These are phyloP conservation scores for Flexamia atlantica DNA, from an alignment of 2,888 invertebrate genomes.

Conservation along the genomic window DNA sequence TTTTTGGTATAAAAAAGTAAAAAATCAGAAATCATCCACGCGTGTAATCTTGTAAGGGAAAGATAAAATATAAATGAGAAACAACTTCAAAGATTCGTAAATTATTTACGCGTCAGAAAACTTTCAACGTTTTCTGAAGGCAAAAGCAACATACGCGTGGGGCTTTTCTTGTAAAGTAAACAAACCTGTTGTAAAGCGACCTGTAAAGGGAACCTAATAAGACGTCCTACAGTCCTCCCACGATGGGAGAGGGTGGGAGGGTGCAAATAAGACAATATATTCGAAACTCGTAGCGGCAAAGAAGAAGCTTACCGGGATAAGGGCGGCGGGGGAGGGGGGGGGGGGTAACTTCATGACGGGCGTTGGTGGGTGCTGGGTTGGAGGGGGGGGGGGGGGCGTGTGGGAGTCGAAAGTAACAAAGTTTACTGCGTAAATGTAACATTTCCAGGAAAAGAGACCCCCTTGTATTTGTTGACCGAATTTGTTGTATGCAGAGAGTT, in stretches of 20 bases:
- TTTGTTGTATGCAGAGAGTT: neutral
- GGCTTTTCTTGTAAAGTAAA: too few species aligned
- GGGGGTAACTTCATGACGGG: too few species aligned
- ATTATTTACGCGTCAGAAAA: too few species aligned
- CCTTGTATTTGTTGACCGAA: neutral
- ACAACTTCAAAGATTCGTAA: too few species aligned
- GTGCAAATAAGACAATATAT: constrained; percentile 6
- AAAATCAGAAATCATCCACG: too few species aligned
- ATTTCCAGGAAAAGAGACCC: neutral
- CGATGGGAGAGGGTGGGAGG: neutral
- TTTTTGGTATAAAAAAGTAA: too few species aligned
- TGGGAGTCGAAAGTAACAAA: constrained; percentile 12
- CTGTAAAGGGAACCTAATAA: neutral
- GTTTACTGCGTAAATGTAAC: neutral
- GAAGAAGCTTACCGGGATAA: neutral
- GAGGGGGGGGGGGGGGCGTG: neutral
- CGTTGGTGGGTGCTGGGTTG: neutral
- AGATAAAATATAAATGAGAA: too few species aligned
- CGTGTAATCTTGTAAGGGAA: too few species aligned
- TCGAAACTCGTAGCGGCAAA: neutral
- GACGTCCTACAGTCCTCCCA: too few species aligned
- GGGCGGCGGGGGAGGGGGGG: neutral
- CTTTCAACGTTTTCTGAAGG: too few species aligned
- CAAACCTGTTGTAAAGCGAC: neutral
- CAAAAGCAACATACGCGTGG: too few species aligned